phyloP scores from a whole-genome alignment of 2,888 invertebrate genomes.

The Megalurothrips usitatus region DNA sequence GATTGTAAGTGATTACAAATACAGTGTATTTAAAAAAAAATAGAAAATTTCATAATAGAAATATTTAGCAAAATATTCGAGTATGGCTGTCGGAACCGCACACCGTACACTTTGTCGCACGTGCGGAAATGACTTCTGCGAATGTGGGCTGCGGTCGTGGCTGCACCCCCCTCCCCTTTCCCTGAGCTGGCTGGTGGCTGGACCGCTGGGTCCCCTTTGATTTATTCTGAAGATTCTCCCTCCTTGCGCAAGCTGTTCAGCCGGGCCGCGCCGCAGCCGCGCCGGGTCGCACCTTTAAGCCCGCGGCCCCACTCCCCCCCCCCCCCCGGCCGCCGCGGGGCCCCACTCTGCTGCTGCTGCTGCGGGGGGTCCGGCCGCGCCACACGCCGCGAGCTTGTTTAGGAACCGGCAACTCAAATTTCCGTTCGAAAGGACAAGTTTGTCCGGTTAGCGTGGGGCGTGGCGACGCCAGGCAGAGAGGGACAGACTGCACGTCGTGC shows the following conservation, averaged over 20 bases:
- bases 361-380: not conserved
- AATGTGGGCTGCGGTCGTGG: not conserved
- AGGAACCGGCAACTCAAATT: not conserved
- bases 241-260: not conserved
- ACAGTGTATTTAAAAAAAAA: too few relatives aligned
- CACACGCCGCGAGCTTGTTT: not conserved
- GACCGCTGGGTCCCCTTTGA: not conserved
- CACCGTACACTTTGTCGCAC: not conserved
- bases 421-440: not conserved
- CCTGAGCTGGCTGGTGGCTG: not conserved
- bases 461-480: not conserved
- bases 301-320: too few relatives aligned
- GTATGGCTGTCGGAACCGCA: too few relatives aligned
- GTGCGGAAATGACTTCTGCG: not conserved
- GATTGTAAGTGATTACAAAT: too few relatives aligned
- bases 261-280: not conserved
- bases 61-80: too few relatives aligned
- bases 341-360: not conserved
- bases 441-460: not conserved
- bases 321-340: not conserved
- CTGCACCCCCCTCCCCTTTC: not conserved
- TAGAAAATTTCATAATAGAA: too few relatives aligned
- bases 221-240: conserved; percentile 26
- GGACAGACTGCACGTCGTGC: not conserved
- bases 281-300: not conserved